Evolutionary conservation across 2,797 vertebrate genomes (phyloP), one percentile per base, ranked within the genome.

Genomic region (Alectoris magna): DNA sequence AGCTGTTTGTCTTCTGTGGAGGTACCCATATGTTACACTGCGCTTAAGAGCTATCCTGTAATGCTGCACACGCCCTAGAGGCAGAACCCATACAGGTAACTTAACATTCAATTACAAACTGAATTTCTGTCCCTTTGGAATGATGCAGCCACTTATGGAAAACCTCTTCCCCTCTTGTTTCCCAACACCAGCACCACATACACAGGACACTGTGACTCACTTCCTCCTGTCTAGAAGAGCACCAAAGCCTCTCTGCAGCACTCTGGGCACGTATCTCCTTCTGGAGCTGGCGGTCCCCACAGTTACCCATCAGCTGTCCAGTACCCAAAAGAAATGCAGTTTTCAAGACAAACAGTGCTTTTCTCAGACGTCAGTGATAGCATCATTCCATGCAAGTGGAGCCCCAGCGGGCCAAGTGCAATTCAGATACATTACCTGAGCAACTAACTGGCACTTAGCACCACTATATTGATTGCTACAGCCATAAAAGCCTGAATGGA

Each of bases 141-240:
- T 86, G 67, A 78, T 0, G 13, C 41, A 44, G 48, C 73, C 60
- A 74, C 49, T 90, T 90, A 81, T 58, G 60, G 46, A 88, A 90
- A 89, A 69, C 4, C 1, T 59, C 69, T 75, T 87, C 78, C 55
- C 73, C 31, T 64, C 51, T 68, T 56, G 24, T 23, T 83, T 74
- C 59, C 60, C 48, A 70, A 10, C 46, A 48, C 14, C 41, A 78
- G 24, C 31, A 51, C 48, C 58, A 48, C 27, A 49, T 5, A 23
- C 12, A 21, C 56, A 34, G 89, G n/a, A 88, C 11, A 64, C 41
- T 27, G 69, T 93, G 76, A 90, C 70, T 94, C 76, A 93, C 81
- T 87, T 84, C 71, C 75, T 78, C 73, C 62, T 63, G 27, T 67
- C 58, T 72, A 86, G 36, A 78, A 67, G n/a, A 62, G 11, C 9